Conservation (phyloP, 2,113 vertebrate species). For the Tragulus kanchil region DNA sequence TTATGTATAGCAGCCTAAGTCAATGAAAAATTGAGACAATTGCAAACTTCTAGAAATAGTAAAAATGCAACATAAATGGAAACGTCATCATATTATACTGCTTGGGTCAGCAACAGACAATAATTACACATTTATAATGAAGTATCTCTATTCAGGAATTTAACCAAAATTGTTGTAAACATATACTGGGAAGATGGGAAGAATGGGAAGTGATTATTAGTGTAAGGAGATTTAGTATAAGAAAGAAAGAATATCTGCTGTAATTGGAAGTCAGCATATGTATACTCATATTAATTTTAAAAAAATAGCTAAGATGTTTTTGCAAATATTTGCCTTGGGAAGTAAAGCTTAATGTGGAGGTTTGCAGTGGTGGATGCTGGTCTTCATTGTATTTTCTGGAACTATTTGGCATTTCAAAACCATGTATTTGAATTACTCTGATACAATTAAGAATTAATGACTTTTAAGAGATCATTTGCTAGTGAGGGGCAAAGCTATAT, state of each 20-base stretch:
- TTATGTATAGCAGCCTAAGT: background rate
- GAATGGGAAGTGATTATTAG: background rate
- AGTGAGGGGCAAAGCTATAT: background rate
- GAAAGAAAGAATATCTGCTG: background rate
- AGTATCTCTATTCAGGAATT: background rate
- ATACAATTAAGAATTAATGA: background rate
- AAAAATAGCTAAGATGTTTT: background rate
- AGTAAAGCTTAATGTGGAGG: background rate
- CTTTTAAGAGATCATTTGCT: background rate
- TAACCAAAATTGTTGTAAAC: background rate
- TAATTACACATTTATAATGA: background rate
- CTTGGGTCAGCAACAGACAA: background rate
- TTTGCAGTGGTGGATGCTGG: background rate
- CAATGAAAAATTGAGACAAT: background rate
- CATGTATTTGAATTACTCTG: background rate
- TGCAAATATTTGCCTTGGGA: background rate
- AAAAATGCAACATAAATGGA: background rate
- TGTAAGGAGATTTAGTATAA: background rate
- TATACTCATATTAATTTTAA: background rate
- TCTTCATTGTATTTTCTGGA: background rate
- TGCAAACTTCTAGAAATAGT: constrained; percentile 6
- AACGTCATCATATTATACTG: background rate
- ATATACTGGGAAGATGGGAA: background rate
- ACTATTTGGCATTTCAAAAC: background rate
- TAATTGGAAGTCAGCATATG: background rate